These are phyloP conservation scores for Tiliacea citrago DNA, from an alignment of 2,888 invertebrate species.

Conservation along the genomic window DNA sequence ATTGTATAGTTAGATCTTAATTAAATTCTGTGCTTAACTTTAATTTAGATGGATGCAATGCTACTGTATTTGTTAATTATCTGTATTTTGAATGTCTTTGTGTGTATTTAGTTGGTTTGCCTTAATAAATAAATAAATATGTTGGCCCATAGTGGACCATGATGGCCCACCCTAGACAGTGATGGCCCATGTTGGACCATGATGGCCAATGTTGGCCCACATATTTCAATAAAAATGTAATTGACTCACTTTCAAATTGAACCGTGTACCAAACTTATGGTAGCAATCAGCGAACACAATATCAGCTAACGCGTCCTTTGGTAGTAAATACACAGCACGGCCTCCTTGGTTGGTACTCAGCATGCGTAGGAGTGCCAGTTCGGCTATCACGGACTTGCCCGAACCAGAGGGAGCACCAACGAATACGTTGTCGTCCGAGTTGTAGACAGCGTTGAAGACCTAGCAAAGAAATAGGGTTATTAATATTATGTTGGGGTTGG, in stretches of 20 bases:
- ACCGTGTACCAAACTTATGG: constrained; percentile 93
- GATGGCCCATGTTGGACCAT: not conserved
- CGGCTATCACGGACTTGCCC: constrained; percentile 98
- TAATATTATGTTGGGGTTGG: not conserved
- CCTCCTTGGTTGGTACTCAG: constrained; percentile 94
- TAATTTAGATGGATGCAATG: too few species aligned
- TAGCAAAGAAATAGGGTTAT: constrained; percentile 76
- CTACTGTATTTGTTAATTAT: too few species aligned
- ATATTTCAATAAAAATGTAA: too few species aligned
- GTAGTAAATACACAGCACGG: constrained; percentile 98
- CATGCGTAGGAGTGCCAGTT: constrained; percentile 98
- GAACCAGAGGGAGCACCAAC: constrained; percentile 98
- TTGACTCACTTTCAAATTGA: constrained; percentile 29
- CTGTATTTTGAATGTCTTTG: too few species aligned
- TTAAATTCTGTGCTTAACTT: too few species aligned
- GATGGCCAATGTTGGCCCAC: not conserved
- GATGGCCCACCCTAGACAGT: too few species aligned
- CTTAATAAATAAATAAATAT: too few species aligned
- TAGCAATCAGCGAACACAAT: constrained; percentile 98
- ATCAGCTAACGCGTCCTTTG: constrained; percentile 97
- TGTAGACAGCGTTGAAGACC: constrained; percentile 99
- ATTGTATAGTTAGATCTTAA: too few species aligned
- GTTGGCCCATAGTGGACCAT: not conserved
- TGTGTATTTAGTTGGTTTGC: too few species aligned
- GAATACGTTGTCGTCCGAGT: constrained; percentile 99